Percentiles rank a stretch among this genome's conserved stretches.
These are phyloP conservation scores for Globicephala melas DNA, from an alignment of 2,113 vertebrate species.

Conservation along the genomic window DNA sequence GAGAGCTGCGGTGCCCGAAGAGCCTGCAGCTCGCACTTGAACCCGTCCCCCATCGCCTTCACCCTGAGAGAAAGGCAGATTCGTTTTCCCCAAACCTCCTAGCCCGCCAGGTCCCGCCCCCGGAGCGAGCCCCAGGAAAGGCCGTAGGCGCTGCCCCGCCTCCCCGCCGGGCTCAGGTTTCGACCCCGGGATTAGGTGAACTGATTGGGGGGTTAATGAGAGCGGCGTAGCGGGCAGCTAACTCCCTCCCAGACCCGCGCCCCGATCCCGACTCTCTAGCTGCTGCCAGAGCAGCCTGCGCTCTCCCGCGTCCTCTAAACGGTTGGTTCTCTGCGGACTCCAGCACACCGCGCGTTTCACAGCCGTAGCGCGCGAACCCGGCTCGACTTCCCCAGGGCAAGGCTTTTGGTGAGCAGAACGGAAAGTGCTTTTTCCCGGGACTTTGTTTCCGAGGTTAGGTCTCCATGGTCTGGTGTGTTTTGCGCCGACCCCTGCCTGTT, in stretches of 20 bases:
- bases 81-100: neutral
- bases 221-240: neutral
- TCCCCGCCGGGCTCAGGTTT: conserved; percentile 50
- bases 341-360: neutral
- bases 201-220: conserved; percentile 66
- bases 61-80: neutral
- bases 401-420: conserved; percentile 15
- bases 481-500: neutral
- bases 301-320: neutral
- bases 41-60: neutral
- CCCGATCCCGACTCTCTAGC: neutral
- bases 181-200: conserved; percentile 65
- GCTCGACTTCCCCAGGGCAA: neutral
- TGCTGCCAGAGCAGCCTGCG: neutral
- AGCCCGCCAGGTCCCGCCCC: neutral
- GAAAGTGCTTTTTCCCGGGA: neutral
- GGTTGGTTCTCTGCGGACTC: neutral
- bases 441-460: neutral
- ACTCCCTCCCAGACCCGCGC: neutral
- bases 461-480: neutral
- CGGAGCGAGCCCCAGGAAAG: fast-evolving
- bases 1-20: too few species aligned
- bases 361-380: neutral
- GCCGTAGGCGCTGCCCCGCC: neutral
- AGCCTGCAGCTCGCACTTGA: neutral